A percentile compares a stretch with the other conserved stretches of the same genome.
Evolutionary conservation across 2,888 invertebrate species (phyloP).

Genomic region (Drosophila prolongata): DNA sequence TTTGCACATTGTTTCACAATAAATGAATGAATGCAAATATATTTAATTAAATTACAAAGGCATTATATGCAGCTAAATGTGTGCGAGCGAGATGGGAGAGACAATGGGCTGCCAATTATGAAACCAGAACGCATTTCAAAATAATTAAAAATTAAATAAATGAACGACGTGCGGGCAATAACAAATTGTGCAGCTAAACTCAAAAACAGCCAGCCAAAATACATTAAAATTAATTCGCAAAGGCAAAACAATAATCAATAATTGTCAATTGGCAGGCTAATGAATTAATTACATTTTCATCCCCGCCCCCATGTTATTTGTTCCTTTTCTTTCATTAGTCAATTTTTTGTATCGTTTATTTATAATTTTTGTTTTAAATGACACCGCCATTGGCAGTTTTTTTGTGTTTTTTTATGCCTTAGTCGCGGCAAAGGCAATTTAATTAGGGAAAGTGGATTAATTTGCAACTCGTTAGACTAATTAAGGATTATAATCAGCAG

Average conservation of each 20-base stretch:
- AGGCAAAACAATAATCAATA: conserved; percentile 74
- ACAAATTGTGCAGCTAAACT: conserved; percentile 48
- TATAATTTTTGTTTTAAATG: conserved; percentile 46
- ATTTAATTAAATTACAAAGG: conserved; percentile 65
- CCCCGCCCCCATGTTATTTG: background rate
- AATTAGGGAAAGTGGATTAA: conserved; percentile 84
- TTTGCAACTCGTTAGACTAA: conserved; percentile 83
- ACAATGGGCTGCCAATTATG: conserved; percentile 61
- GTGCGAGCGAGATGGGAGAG: conserved; percentile 5
- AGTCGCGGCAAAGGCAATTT: conserved; percentile 66
- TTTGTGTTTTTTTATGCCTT: conserved; percentile 15
- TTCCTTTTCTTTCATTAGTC: conserved; percentile 12
- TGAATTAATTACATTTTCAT: conserved; percentile 74
- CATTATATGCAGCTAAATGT: conserved; percentile 30
- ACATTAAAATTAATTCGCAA: conserved; percentile 44
- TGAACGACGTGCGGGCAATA: conserved; percentile 31
- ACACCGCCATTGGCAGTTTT: conserved; percentile 24
- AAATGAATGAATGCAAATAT: conserved; percentile 49
- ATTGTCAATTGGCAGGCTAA: conserved; percentile 78
- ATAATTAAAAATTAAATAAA: conserved; percentile 73
- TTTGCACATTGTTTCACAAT: conserved; percentile 31
- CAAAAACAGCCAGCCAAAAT: conserved; percentile 26
- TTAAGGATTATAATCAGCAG: conserved; percentile 81
- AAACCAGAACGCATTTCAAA: conserved; percentile 68
- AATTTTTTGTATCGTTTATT: conserved; percentile 30